These are phyloP conservation scores for Miichthys miiuy DNA, from an alignment of 2,797 vertebrate species.

Conservation along the genomic window DNA sequence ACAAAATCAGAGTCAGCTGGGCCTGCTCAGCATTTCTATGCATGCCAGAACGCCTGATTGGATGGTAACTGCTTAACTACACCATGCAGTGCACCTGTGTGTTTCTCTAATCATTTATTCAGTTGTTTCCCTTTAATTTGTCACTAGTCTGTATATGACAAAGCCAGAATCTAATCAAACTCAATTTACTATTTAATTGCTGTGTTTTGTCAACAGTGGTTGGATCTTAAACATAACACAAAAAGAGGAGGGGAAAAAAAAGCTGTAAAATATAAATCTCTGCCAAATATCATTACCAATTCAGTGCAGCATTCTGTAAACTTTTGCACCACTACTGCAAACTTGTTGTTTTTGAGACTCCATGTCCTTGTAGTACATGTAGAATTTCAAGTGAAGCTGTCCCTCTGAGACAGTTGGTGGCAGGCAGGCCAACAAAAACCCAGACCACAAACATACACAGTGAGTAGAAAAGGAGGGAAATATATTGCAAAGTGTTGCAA, in stretches of 20 bases:
- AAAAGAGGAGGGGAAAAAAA: no score
- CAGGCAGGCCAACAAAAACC: not conserved
- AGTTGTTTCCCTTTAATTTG: no score
- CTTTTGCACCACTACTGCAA: not conserved
- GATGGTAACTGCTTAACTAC: no score
- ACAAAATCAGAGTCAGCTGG: no score
- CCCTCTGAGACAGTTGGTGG: not conserved
- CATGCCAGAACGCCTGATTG: no score
- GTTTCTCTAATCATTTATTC: no score
- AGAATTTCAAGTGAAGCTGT: not conserved
- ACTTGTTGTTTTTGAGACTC: conserved; percentile 15
- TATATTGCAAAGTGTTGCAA: not conserved
- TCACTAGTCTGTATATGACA: no score
- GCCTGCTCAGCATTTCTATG: no score
- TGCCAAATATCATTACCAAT: not conserved
- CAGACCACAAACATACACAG: not conserved
- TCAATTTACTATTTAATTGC: not conserved
- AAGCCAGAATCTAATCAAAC: not conserved
- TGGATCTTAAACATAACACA: no score
- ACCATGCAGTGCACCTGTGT: no score
- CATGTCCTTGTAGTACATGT: not conserved
- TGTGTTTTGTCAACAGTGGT: no score
- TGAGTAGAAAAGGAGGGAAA: not conserved
- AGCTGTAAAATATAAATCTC: not conserved
- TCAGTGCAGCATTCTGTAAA: not conserved